These are phyloP conservation scores for Butorides virescens DNA, from an alignment of 2,113 vertebrate genomes.

Conservation along the genomic window DNA sequence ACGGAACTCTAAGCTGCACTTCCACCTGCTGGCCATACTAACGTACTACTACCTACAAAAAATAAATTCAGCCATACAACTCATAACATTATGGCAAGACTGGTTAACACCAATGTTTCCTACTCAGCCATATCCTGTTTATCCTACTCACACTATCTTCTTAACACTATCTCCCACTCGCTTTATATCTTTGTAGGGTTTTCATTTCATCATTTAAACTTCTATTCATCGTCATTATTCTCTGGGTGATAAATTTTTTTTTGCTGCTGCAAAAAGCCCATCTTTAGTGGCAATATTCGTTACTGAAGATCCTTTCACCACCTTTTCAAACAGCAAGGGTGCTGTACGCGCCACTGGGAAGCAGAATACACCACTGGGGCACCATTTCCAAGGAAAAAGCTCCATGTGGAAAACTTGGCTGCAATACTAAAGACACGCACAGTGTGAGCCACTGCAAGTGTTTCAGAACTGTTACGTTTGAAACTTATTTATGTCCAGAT, in stretches of 20 bases:
- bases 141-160: not conserved
- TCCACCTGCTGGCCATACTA: constrained; percentile 46
- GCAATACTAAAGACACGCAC: not conserved
- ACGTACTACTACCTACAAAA: not conserved
- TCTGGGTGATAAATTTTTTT: not conserved
- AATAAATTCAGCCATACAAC: not conserved
- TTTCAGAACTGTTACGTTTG: not conserved
- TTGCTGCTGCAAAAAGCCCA: not conserved
- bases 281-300: not conserved
- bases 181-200: not conserved
- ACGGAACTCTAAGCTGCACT: not conserved
- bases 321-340: not conserved
- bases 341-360: not conserved
- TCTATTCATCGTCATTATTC: not conserved
- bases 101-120: not conserved
- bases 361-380: not conserved
- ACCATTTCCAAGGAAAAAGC: not conserved
- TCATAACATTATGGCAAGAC: not conserved
- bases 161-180: not conserved
- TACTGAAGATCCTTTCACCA: not conserved
- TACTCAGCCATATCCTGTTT: not conserved
- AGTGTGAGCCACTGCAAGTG: not conserved
- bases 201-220: not conserved
- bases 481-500: not conserved
- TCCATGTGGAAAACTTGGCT: not conserved